Percentiles rank a stretch among this genome's conserved stretches.
Conservation (phyloP, 2,113 vertebrate species). For the Bos taurus region DNA sequence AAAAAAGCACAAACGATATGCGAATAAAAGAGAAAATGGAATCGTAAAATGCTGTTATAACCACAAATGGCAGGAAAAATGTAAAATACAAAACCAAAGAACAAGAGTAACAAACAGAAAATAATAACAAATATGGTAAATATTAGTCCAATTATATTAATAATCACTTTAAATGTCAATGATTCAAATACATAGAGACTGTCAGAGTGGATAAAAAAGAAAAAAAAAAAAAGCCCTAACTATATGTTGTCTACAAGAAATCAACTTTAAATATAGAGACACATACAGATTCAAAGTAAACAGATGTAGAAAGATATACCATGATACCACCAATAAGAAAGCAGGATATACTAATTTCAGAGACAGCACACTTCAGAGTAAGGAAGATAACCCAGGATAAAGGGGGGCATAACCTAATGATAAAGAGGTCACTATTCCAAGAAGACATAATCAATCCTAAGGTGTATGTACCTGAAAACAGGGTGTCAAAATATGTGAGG, state of each 20-base stretch:
- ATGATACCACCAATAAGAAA: neutral
- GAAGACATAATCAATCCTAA: neutral
- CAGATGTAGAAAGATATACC: neutral
- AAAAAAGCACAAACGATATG: neutral
- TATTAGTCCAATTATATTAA: neutral
- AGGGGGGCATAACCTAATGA: neutral
- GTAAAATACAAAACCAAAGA: neutral
- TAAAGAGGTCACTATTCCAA: neutral
- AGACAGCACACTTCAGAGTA: neutral
- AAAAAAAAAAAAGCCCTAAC: neutral
- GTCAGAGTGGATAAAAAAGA: neutral
- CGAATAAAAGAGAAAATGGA: neutral
- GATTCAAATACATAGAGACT: neutral
- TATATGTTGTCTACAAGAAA: neutral
- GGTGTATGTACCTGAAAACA: neutral
- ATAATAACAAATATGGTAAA: neutral
- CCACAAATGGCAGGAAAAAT: neutral
- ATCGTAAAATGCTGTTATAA: neutral
- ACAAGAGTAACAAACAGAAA: neutral
- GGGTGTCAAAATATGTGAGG: neutral
- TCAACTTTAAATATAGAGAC: neutral
- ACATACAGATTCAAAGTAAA: neutral
- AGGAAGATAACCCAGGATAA: neutral
- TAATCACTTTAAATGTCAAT: neutral
- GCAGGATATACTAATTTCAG: neutral